Base-by-base conservation (phyloP, 2,888 invertebrate genomes). In the Melanostoma mellinum region DNA sequence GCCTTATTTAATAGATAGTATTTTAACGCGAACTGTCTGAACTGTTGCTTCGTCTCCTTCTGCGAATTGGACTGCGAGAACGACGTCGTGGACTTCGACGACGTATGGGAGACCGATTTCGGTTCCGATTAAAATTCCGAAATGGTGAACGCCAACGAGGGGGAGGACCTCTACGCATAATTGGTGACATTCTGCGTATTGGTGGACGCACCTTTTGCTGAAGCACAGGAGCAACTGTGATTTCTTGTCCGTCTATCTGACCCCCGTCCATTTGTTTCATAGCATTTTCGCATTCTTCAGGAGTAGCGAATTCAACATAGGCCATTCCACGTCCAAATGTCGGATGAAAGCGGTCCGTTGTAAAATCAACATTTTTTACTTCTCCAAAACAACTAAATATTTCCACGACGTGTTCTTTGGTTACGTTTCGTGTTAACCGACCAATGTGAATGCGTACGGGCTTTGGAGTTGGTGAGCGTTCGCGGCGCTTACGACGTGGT, bases 261-360 rank as follows among this genome's bases (percentile, higher is more conserved):
- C 98, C 99, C 89, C 99, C 99, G 92, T 99, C 99, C 99, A 99
- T 99, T 89, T 99, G 98, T 91, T 99, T 99, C 95, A 99, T 97
- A 0, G 99, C 99, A 91, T 98, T 98, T 90, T 99, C 98, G 30
- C 99, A 99, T 91, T 99, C 98, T 87, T 99, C 99, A 0, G 98
- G 93, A 69, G 95, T 97, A 86, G 94, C 95, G 91, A 96, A 99
- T 89, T 99, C 99, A 2, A 99, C 96, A 90, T 99, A 99, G 8
- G 98, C 98, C 91, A 97, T 97, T 1, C 98, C 98, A 36, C 97
- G 94, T n/a, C 97, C 96, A 87, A 97, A 94, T 89, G 96, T 95
- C 0, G 95, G 94, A 91, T 99, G 98, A 71, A 95, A 92, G 85
- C 98, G 94, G 88, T 99, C 99, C 85, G 94, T 93, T 0, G 97